Conservation (phyloP, 1,140 invertebrate species). For the Trichonephila clavata region DNA sequence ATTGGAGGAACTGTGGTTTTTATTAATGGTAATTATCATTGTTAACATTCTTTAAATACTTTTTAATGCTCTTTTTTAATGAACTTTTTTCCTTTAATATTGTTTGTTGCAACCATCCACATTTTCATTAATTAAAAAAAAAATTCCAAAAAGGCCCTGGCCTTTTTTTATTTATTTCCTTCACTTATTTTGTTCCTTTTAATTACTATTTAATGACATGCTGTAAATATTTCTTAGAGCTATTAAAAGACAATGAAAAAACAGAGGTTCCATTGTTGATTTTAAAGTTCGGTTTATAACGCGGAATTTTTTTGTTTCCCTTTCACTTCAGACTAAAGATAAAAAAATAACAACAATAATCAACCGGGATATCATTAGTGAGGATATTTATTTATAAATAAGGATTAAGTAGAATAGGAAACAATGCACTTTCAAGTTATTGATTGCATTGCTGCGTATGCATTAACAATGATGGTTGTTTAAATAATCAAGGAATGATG, state of each 20-base stretch:
- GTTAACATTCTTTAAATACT: not conserved
- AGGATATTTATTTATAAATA: no score
- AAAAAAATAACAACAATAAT: no score
- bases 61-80: not conserved
- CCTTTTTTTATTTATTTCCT: not conserved
- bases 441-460: no score
- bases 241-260: not conserved
- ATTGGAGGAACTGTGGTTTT: not conserved
- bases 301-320: no score
- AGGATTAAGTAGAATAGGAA: no score
- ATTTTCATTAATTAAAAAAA: not conserved
- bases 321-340: no score
- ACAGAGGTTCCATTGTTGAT: not conserved
- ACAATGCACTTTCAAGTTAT: no score
- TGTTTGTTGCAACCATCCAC: not conserved
- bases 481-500: no score
- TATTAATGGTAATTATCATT: not conserved
- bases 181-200: not conserved
- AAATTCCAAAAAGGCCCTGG: not conserved
- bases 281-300: not conserved
- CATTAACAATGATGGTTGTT: no score
- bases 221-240: not conserved
- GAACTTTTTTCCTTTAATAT: not conserved
- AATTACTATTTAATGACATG: conserved; percentile 19
- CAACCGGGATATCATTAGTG: no score